These are phyloP conservation scores for Apotomis capreana DNA, from an alignment of 2,888 invertebrate species.

Conservation along the genomic window DNA sequence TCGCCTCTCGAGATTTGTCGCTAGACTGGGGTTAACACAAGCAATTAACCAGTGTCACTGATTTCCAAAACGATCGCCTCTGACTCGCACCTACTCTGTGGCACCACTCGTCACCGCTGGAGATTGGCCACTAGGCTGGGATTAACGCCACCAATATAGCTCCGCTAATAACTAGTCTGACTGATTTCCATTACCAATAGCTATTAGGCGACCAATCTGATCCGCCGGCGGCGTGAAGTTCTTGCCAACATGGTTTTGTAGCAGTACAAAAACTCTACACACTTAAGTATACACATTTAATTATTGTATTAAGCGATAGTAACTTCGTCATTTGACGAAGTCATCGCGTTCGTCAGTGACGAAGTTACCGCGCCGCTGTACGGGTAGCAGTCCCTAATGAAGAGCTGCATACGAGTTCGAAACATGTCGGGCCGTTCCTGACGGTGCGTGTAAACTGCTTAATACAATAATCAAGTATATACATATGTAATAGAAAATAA, in stretches of 20 bases:
- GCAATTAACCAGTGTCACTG: conserved; percentile 18
- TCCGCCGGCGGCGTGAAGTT: background rate
- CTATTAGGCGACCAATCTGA: conserved; percentile 11
- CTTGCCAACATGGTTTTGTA: background rate
- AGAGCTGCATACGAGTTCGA: too few species aligned
- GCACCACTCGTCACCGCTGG: background rate
- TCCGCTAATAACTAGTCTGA: conserved; percentile 24
- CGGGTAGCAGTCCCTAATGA: too few species aligned
- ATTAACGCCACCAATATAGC: conserved; percentile 25
- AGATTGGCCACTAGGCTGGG: conserved; percentile 15
- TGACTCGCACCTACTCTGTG: too few species aligned
- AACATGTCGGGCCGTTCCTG: too few species aligned
- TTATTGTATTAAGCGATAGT: too few species aligned
- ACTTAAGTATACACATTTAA: too few species aligned
- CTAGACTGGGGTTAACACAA: conserved; percentile 13
- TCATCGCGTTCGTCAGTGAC: too few species aligned
- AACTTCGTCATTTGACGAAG: too few species aligned
- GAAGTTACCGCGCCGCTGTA: too few species aligned
- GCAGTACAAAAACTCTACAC: background rate
- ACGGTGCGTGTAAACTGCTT: too few species aligned
- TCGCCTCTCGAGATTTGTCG: conserved; percentile 20
- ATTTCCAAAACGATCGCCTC: background rate
- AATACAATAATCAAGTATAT: too few species aligned
- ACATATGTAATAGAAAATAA: too few species aligned
- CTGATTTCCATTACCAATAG: conserved; percentile 11